Evolutionary conservation across 2,113 vertebrate species (phyloP), one percentile per base, ranked within the genome.

Genomic region (Pterophyllum scalare): DNA sequence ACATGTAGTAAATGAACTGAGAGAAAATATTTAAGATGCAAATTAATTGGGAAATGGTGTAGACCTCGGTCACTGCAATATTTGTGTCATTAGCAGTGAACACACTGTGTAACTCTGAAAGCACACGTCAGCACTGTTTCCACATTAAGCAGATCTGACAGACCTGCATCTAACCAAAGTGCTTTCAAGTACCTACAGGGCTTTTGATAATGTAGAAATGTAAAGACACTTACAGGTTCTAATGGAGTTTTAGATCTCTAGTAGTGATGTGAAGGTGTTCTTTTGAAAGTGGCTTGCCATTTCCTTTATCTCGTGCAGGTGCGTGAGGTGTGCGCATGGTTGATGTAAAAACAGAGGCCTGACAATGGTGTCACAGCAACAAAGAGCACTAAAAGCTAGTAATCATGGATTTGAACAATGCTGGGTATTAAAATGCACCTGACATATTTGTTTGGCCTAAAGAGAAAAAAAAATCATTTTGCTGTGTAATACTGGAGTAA

Each of bases 181-280:
- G 67, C 67, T 72, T 72, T 72, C 67, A 72, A 72, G 67, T 72
- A n/a, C 26, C 46, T 54, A 52, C 46, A 54, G 67, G 67, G 67
- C 46, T 54, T 72, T 72, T 72, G 67, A 72, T 72, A 72, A 72
- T 54, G 67, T 19, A 72, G 3, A 4, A 72, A 72, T 72, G 67
- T 72, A 54, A 72, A 54, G 67, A 72, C 67, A 54, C 67, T 72
- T 72, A 72, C 43, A 54, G 46, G 46, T 14, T 54, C 67, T 72
- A 72, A 72, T 72, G 67, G 67, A 72, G 67, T 72, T 72, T 52
- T 33, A 72, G 46, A 72, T 54, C 67, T 72, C 67, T 72, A 54
- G 26, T 33, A 72, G 46, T 54, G 67, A 52, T 72, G 26, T 72
- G 46, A 72, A 54, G 46, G 19, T 72, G 46, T 72, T 72, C 65